Percentiles rank a stretch among this genome's conserved stretches.
phyloP scores from a whole-genome alignment of 1,140 invertebrate species.

The Drosophila orena region DNA sequence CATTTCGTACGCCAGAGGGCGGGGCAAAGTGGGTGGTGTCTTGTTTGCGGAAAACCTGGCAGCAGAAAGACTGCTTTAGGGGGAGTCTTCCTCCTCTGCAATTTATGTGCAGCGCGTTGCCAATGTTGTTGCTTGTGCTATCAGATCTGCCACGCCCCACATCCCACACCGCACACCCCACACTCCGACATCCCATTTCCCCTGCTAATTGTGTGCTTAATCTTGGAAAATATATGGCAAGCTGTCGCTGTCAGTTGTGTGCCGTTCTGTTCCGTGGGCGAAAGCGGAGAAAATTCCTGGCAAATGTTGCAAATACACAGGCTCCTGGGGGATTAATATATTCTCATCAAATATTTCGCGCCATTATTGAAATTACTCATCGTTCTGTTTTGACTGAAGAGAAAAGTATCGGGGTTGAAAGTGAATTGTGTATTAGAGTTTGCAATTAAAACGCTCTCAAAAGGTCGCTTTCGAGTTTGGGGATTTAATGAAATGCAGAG shows the following conservation, averaged over 20 bases:
- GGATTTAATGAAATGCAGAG: neutral
- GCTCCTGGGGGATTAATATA: slow-evolving; percentile 76
- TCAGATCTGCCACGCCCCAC: slow-evolving; percentile 55
- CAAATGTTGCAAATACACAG: slow-evolving; percentile 69
- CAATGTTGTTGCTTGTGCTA: slow-evolving; percentile 59
- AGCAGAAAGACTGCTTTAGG: slow-evolving; percentile 16
- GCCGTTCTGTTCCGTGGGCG: slow-evolving; percentile 2
- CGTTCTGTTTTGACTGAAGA: slow-evolving; percentile 1
- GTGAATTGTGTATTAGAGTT: slow-evolving; percentile 7
- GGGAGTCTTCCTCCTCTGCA: slow-evolving; percentile 73
- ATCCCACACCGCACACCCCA: neutral
- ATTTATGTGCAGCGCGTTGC: slow-evolving; percentile 79
- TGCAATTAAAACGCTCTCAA: slow-evolving; percentile 28
- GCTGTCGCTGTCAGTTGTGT: slow-evolving; percentile 55
- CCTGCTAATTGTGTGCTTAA: slow-evolving; percentile 81
- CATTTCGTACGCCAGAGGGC: slow-evolving; percentile 7
- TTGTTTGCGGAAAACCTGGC: slow-evolving; percentile 13
- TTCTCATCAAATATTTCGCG: slow-evolving; percentile 83
- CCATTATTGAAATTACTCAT: slow-evolving; percentile 76
- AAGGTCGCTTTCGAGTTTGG: too few relatives aligned
- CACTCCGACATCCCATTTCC: neutral
- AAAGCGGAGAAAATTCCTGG: slow-evolving; percentile 26
- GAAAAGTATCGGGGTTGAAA: neutral
- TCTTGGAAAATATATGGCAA: slow-evolving; percentile 74
- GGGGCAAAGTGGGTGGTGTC: slow-evolving; percentile 10